phyloP scores from a whole-genome alignment of 1,140 invertebrate genomes.

The Venustaconcha ellipsiformis region DNA sequence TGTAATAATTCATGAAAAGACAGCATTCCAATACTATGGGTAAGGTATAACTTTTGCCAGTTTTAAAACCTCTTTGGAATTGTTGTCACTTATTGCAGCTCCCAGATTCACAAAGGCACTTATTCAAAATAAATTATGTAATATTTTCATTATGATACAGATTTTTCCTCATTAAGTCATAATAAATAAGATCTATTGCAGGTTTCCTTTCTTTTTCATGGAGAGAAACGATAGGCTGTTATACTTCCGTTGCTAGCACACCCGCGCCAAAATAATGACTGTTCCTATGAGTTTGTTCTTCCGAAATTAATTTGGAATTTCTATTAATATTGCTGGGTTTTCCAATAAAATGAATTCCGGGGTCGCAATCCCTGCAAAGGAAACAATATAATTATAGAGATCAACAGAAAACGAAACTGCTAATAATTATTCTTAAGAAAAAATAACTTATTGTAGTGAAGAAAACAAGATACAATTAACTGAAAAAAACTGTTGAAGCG shows the following conservation, averaged over 20 bases:
- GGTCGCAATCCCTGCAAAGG: conserved; percentile 35
- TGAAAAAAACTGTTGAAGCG: too few species aligned
- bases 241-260: conserved; percentile 55
- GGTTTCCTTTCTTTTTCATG: conserved; percentile 16
- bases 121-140: too few species aligned
- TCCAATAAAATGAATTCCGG: conserved; percentile 39
- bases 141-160: too few species aligned
- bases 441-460: not conserved
- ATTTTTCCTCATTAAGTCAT: not conserved
- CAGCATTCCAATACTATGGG: too few species aligned
- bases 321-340: conserved; percentile 43
- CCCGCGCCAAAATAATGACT: conserved; percentile 43
- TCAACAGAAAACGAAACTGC: not conserved
- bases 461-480: not conserved
- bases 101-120: too few species aligned
- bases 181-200: conserved; percentile 41
- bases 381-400: conserved; percentile 23
- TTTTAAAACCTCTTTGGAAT: too few species aligned
- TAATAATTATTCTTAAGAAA: not conserved
- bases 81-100: too few species aligned
- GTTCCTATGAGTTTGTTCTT: conserved; percentile 30
- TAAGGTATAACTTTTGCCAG: too few species aligned
- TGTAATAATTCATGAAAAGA: too few species aligned
- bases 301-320: conserved; percentile 40
- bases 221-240: conserved; percentile 29